These are phyloP conservation scores for Hafferia zeledoni DNA, from an alignment of 2,797 vertebrate genomes.

Conservation along the genomic window DNA sequence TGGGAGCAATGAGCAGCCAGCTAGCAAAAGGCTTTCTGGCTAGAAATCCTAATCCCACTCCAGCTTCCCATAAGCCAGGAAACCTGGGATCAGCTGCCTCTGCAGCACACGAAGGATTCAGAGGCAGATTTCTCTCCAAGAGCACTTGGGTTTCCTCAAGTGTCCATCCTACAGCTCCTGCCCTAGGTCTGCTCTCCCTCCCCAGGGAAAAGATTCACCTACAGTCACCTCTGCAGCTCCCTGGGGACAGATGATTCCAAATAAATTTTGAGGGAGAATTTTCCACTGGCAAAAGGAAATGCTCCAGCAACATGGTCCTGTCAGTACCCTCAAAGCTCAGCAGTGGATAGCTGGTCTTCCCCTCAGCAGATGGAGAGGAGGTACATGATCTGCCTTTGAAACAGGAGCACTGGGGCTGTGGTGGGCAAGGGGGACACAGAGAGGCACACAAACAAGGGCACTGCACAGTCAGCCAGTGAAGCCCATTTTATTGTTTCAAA, in stretches of 20 bases:
- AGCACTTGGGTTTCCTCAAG: accelerated
- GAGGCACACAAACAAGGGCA: accelerated
- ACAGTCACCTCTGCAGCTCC: background rate
- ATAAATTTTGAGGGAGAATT: background rate
- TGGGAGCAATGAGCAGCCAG: background rate
- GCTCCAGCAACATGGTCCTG: background rate
- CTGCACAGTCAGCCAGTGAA: accelerated
- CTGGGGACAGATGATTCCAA: background rate
- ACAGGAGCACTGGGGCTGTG: background rate
- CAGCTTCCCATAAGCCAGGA: background rate
- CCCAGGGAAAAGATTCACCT: background rate
- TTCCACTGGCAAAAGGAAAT: background rate
- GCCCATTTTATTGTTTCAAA: conserved; percentile 32
- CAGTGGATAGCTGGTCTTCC: background rate
- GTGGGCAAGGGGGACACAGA: background rate
- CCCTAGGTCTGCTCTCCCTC: background rate
- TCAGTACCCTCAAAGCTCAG: background rate
- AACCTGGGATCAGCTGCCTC: background rate
- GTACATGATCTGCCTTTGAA: background rate
- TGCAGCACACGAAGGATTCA: accelerated
- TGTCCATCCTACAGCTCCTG: background rate
- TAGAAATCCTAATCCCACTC: background rate
- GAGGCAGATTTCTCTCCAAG: accelerated
- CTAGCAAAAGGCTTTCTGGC: background rate
- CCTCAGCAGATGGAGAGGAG: background rate